Conservation (phyloP, 2,888 invertebrate genomes). For the Andrena dorsata region DNA sequence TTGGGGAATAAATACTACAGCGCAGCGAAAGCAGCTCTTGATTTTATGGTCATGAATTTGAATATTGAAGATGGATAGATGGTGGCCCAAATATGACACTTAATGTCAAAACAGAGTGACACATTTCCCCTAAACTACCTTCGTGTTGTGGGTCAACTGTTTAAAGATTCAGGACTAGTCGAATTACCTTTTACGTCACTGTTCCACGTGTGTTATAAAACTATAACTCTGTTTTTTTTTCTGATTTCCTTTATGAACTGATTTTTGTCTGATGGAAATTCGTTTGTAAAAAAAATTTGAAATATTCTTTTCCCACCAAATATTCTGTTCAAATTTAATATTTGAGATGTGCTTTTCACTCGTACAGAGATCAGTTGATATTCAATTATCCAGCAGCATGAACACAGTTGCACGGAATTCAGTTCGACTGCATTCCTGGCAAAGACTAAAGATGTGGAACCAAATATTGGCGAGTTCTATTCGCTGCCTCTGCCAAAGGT, state of each 20-base stretch:
- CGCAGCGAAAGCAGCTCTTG: no score
- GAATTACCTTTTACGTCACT: no score
- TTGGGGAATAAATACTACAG: no score
- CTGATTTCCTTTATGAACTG: no score
- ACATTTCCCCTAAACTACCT: not conserved
- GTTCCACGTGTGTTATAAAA: no score
- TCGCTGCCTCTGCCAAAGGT: constrained; percentile 6
- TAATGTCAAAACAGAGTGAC: not conserved
- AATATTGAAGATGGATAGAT: constrained; percentile 9
- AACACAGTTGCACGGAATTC: not conserved
- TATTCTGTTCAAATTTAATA: not conserved
- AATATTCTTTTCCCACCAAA: no score
- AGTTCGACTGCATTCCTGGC: not conserved
- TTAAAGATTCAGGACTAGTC: not conserved
- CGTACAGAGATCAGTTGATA: no score
- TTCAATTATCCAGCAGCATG: no score
- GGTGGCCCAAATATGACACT: not conserved
- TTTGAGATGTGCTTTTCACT: no score
- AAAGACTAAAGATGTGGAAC: not conserved
- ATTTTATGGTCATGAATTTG: not conserved
- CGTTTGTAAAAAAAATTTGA: no score
- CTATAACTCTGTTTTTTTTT: no score
- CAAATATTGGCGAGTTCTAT: constrained; percentile 23
- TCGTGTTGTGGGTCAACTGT: not conserved
- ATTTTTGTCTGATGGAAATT: no score